These are phyloP conservation scores for Heliothis virescens DNA, from an alignment of 1,140 invertebrate species.

Conservation along the genomic window DNA sequence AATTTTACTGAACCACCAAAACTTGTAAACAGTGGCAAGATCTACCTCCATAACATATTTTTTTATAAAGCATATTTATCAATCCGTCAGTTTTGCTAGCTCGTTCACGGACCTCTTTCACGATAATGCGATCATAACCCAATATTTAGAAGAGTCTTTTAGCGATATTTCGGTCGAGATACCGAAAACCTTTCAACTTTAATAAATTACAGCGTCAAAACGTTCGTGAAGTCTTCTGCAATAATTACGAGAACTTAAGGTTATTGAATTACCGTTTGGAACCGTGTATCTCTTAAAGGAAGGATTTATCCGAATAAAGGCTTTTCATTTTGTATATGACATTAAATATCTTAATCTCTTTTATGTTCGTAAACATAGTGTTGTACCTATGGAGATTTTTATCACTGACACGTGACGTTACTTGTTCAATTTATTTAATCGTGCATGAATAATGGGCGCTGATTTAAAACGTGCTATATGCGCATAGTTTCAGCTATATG, in stretches of 20 bases:
- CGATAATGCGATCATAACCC: conserved; percentile 46
- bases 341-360: background rate
- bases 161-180: conserved; percentile 37
- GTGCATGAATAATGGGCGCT: background rate
- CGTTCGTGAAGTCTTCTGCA: conserved; percentile 28
- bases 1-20: conserved; percentile 19
- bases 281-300: conserved; percentile 20
- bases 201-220: conserved; percentile 45
- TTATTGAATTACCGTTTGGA: conserved; percentile 41
- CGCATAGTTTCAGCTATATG: background rate
- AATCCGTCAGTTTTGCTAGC: conserved; percentile 35
- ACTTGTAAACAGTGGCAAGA: background rate
- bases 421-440: background rate
- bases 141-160: conserved; percentile 46
- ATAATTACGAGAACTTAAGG: conserved; percentile 44
- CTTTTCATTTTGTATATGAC: background rate
- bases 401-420: background rate
- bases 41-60: background rate
- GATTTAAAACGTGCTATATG: background rate
- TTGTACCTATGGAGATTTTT: background rate
- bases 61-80: conserved; percentile 8
- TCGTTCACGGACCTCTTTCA: conserved; percentile 41
- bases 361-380: background rate
- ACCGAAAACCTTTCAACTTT: conserved; percentile 44
- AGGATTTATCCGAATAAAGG: background rate